A percentile compares a stretch with the other conserved stretches of the same genome.
phyloP scores from a whole-genome alignment of 2,888 invertebrate genomes.

The Synanthedon andrenaeformis region DNA sequence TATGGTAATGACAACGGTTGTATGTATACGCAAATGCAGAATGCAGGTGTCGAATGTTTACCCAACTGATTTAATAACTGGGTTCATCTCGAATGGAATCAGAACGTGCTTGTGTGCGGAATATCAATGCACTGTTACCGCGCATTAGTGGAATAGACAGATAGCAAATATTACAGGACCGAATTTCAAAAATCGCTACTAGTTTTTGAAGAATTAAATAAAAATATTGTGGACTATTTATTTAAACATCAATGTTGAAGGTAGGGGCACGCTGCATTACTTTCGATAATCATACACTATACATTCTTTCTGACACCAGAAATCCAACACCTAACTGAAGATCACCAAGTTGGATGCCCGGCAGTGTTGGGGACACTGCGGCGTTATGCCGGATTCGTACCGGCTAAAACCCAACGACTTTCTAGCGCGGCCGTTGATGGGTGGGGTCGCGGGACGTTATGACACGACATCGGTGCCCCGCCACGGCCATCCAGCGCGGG shows the following conservation, averaged over 20 bases:
- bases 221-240: too few relatives aligned
- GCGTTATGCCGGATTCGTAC: too few relatives aligned
- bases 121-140: conserved; percentile 51
- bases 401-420: too few relatives aligned
- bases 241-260: background rate
- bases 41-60: conserved; percentile 43
- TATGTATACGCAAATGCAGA: conserved; percentile 3
- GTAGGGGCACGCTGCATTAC: conserved; percentile 7
- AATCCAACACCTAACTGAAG: too few relatives aligned
- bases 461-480: too few relatives aligned
- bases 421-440: too few relatives aligned
- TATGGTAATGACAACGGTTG: background rate
- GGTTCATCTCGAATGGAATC: conserved; percentile 49
- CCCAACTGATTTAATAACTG: conserved; percentile 62
- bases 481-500: too few relatives aligned
- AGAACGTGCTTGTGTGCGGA: conserved; percentile 37
- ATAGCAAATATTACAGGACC: conserved; percentile 38
- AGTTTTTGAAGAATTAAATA: too few relatives aligned
- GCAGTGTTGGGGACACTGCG: too few relatives aligned
- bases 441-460: too few relatives aligned
- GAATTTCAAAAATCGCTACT: conserved; percentile 13
- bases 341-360: too few relatives aligned
- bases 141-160: conserved; percentile 56
- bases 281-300: background rate
- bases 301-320: too few relatives aligned